Base-by-base conservation (phyloP, 2,113 vertebrate genomes). In the Ptychochromis oligacanthus region DNA sequence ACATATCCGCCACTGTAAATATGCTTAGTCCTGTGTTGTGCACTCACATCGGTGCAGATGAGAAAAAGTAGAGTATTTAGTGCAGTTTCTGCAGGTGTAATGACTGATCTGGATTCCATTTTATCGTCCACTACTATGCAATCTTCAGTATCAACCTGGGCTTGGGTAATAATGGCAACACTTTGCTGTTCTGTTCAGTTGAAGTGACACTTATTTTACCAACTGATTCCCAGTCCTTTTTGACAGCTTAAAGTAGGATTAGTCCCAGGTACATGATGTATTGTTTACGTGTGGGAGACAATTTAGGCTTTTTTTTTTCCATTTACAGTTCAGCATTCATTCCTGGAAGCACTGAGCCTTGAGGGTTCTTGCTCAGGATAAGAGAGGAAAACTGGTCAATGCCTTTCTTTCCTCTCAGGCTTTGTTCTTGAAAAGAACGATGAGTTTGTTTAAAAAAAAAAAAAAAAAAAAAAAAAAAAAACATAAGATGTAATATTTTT, bases 401-500 rank as follows among this genome's bases (percentile, higher is more conserved):
- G 80, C 61, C 54, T 31, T 56, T 54, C 20, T 38, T 49, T 78
- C 77, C 57, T 76, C 52, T 72, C 28, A 34, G 22, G 10, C 56
- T 89, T 77, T 76, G 70, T 79, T 85, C 49, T 76, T 58, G 22
- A 65, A 79, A 81, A 86, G 36, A 79, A 81, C 4, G 5, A 18
- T 17, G 4, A 6, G 43, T 83, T 85, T 80, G 62, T 86, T 54
- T 26, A 49, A 62, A 31, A 79, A 38, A 15, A 54, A n/a, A 52
- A 36, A 20, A 26, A 54, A 67, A 52, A n/a, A n/a, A n/a, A n/a
- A n/a, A n/a, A 57, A 34, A 52, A 36, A 20, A 26, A 54, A 67
- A 52, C 28, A 24, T 24, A 60, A 78, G 31, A 58, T 80, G 89
- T 86, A 88, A 62, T 54, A 77, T 89, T 65, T 76, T 82, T 57